A percentile compares a stretch with the other conserved stretches of the same genome.
phyloP scores from a whole-genome alignment of 1,140 invertebrate species.

The Drosophila lacteicornis region DNA sequence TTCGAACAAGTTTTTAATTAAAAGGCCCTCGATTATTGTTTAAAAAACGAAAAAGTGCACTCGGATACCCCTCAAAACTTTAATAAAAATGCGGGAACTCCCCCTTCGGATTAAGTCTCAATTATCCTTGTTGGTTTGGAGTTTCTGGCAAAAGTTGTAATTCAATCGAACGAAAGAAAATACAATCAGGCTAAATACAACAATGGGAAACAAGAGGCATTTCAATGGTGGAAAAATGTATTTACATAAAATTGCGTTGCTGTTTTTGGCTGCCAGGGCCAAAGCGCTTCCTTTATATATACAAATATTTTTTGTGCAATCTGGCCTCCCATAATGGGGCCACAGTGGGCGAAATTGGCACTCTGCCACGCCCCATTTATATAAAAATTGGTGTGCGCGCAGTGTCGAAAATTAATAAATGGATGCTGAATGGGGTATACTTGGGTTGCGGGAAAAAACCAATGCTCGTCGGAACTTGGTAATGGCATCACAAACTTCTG shows the following conservation, averaged over 20 bases:
- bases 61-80: background rate
- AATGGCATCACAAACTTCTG: conserved; percentile 50
- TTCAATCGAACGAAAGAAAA: conserved; percentile 30
- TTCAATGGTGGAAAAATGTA: conserved; percentile 30
- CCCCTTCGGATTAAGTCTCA: background rate
- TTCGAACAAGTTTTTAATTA: background rate
- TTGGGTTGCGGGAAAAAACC: conserved; percentile 16
- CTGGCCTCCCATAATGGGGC: conserved; percentile 25
- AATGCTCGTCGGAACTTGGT: conserved; percentile 27
- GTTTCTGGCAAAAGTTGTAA: conserved; percentile 10
- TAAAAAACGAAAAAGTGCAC: background rate
- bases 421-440: conserved; percentile 41
- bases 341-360: conserved; percentile 40
- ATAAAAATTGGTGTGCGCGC: conserved; percentile 42
- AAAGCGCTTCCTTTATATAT: conserved; percentile 14
- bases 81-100: background rate
- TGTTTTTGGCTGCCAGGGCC: conserved; percentile 1
- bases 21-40: background rate
- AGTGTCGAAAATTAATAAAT: conserved; percentile 81
- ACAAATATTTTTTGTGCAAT: conserved; percentile 2
- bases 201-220: conserved; percentile 7
- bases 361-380: conserved; percentile 56
- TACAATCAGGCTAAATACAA: conserved; percentile 15
- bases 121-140: conserved; percentile 9
- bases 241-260: conserved; percentile 54